Evolutionary conservation across 2,888 invertebrate species (phyloP).

Genomic region (Aspidiotus rigidus): DNA sequence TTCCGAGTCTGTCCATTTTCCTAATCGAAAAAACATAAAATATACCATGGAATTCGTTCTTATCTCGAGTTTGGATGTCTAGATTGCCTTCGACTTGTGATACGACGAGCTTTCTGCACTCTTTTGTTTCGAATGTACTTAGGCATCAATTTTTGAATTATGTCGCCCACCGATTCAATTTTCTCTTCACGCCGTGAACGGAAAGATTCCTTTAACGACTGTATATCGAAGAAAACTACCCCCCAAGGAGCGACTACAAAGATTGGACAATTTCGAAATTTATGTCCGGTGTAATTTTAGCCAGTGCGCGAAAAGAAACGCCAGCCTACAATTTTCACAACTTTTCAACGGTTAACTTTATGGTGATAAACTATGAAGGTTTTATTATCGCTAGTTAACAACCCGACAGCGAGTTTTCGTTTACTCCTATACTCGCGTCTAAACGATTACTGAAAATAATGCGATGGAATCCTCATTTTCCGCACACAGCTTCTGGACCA

Average conservation of each 20-base stretch:
- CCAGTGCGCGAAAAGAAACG: slow-evolving; percentile 17
- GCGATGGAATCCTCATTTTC: too few species aligned
- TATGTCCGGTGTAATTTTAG: slow-evolving; percentile 31
- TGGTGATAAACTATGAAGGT: slow-evolving; percentile 33
- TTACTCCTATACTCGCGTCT: not conserved
- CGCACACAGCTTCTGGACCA: too few species aligned
- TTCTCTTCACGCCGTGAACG: not conserved
- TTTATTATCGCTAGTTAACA: slow-evolving; percentile 28
- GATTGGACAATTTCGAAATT: slow-evolving; percentile 34
- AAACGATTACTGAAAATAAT: slow-evolving; percentile 4
- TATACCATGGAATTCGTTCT: too few species aligned
- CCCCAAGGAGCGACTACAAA: slow-evolving; percentile 31
- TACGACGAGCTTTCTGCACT: too few species aligned
- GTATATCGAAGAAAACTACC: slow-evolving; percentile 26
- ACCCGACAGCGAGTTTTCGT: slow-evolving; percentile 7
- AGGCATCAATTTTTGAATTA: not conserved
- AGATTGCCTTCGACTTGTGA: too few species aligned
- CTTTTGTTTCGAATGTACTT: not conserved
- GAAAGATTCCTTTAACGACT: slow-evolving; percentile 23
- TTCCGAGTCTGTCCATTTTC: too few species aligned
- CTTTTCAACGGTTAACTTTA: slow-evolving; percentile 30
- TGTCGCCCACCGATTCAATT: not conserved
- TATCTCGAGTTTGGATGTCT: too few species aligned
- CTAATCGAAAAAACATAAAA: too few species aligned
- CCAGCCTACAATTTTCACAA: slow-evolving; percentile 26